Conservation (phyloP, 64 coral and sea anemone species). For the Montipora cactus region DNA sequence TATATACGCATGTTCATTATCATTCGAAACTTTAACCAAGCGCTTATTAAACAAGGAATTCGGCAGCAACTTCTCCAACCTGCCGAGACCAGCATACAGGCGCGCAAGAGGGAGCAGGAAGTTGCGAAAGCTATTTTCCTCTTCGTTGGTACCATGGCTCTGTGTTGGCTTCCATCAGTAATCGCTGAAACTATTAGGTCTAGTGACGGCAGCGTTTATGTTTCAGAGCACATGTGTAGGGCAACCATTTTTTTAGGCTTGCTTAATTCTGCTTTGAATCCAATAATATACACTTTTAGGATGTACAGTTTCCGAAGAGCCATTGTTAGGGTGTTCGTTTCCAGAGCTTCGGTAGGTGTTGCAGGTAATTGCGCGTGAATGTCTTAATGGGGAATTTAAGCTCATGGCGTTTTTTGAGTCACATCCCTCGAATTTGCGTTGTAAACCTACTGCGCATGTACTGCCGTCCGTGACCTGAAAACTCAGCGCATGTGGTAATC, state of each 20-base stretch:
- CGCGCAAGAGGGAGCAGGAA: neutral
- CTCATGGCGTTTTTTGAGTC: too few species aligned
- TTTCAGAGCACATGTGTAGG: neutral
- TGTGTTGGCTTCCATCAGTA: neutral
- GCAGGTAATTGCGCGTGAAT: too few species aligned
- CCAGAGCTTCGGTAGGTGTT: too few species aligned
- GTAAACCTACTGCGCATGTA: too few species aligned
- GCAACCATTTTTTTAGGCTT: neutral
- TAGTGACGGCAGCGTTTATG: too few species aligned
- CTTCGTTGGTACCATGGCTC: neutral
- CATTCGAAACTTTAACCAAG: constrained; percentile 17
- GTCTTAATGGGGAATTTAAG: too few species aligned
- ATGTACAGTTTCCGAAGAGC: constrained; percentile 3
- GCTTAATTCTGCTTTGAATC: neutral
- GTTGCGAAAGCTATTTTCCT: constrained; percentile 26
- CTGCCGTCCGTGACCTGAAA: too few species aligned
- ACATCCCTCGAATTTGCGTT: too few species aligned
- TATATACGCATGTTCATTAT: constrained; percentile 30
- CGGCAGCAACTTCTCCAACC: neutral
- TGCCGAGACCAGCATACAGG: neutral
- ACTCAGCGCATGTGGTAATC: too few species aligned
- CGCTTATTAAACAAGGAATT: neutral
- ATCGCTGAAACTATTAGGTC: neutral
- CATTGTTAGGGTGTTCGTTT: neutral
- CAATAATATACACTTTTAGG: constrained; percentile 15